phyloP scores from a whole-genome alignment of 2,888 invertebrate species.

The Griposia aprilina region DNA sequence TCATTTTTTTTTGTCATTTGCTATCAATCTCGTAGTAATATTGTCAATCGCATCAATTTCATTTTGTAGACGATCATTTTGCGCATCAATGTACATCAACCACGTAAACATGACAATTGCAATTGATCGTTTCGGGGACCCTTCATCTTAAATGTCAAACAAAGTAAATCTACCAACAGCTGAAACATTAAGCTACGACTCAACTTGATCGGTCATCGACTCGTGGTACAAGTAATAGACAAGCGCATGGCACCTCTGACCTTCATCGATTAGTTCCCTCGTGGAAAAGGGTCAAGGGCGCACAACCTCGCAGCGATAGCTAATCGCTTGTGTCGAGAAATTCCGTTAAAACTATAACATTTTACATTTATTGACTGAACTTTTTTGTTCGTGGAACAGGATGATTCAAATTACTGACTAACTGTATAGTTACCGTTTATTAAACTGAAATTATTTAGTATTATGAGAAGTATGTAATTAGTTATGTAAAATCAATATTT shows the following conservation, averaged over 20 bases:
- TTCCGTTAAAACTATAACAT: constrained; percentile 37
- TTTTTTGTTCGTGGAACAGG: constrained; percentile 42
- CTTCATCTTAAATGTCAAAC: constrained; percentile 19
- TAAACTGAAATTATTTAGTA: constrained; percentile 25
- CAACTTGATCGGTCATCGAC: constrained; percentile 43
- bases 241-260: constrained; percentile 35
- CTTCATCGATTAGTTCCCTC: constrained; percentile 53
- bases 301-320: constrained; percentile 12
- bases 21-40: background rate
- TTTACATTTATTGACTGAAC: constrained; percentile 23
- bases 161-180: constrained; percentile 5
- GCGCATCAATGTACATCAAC: background rate
- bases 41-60: background rate
- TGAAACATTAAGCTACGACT: constrained; percentile 15
- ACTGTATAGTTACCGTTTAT: constrained; percentile 12
- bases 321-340: constrained; percentile 42
- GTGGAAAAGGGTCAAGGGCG: constrained; percentile 47
- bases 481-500: constrained; percentile 22
- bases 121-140: background rate
- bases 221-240: constrained; percentile 27
- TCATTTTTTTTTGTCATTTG: too few relatives aligned
- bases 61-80: background rate
- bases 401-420: constrained; percentile 45
- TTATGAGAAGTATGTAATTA: background rate
- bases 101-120: background rate